A percentile compares a stretch with the other conserved stretches of the same genome.
Conservation (phyloP, 1,140 invertebrate species). For the Radopholus similis region DNA sequence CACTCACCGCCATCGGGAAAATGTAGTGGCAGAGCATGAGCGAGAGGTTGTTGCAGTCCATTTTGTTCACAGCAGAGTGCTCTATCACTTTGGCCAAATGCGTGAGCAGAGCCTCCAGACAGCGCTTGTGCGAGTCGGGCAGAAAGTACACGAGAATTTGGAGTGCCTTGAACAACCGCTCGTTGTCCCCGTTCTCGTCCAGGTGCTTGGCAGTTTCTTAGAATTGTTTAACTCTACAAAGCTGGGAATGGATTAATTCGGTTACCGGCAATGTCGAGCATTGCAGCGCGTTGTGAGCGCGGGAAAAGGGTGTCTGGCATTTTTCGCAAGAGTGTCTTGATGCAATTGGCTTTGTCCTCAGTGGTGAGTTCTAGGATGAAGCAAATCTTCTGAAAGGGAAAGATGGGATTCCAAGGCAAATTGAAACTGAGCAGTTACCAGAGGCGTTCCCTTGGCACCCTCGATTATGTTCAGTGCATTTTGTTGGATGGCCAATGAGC, state of each 20-base stretch:
- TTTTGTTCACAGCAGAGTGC: slow-evolving; percentile 11
- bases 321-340: slow-evolving; percentile 13
- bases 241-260: background rate
- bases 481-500: slow-evolving; percentile 11
- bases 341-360: slow-evolving; percentile 10
- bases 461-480: slow-evolving; percentile 14
- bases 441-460: slow-evolving; percentile 5
- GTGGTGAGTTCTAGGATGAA: slow-evolving; percentile 13
- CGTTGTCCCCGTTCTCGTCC: slow-evolving; percentile 1
- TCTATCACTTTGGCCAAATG: slow-evolving; percentile 5
- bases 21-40: slow-evolving; percentile 4
- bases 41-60: slow-evolving; percentile 2
- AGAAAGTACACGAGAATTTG: slow-evolving; percentile 22
- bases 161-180: slow-evolving; percentile 9
- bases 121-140: slow-evolving; percentile 4
- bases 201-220: background rate
- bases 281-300: slow-evolving; percentile 7
- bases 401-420: background rate
- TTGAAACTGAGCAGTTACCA: slow-evolving; percentile 11
- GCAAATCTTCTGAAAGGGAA: slow-evolving; percentile 1
- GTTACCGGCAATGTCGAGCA: slow-evolving; percentile 15
- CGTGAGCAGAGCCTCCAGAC: slow-evolving; percentile 6
- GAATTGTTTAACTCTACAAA: background rate
- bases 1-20: slow-evolving; percentile 5
- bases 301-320: slow-evolving; percentile 22